Conservation (phyloP, 92 coral and sea anemone species). For the Paramuricea clavata region DNA sequence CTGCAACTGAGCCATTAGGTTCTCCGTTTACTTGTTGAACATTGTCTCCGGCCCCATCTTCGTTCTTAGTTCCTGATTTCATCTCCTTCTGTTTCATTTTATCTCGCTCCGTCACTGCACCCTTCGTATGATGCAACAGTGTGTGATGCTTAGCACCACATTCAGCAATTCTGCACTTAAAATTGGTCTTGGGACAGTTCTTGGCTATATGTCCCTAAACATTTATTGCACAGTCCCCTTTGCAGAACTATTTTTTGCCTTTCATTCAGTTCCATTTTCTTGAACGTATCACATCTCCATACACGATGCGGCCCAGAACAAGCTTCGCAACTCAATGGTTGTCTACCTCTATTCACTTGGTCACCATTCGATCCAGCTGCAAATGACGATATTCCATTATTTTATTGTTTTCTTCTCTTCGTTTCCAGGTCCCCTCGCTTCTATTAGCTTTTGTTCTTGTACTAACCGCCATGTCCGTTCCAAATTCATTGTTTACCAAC, state of each 20-base stretch:
- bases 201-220: slow-evolving; percentile 71
- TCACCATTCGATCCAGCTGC: too few relatives aligned
- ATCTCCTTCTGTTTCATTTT: too few relatives aligned
- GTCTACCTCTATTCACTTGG: neutral
- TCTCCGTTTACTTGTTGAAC: too few relatives aligned
- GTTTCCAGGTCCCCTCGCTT: too few relatives aligned
- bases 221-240: slow-evolving; percentile 71
- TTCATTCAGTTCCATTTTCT: slow-evolving; percentile 37
- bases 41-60: too few relatives aligned
- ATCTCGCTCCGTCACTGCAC: too few relatives aligned
- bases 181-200: neutral
- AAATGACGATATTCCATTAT: too few relatives aligned
- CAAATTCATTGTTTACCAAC: slow-evolving; percentile 46
- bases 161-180: slow-evolving; percentile 67
- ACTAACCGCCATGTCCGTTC: neutral
- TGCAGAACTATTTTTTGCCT: slow-evolving; percentile 45
- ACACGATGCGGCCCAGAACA: slow-evolving; percentile 59
- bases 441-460: too few relatives aligned
- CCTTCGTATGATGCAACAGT: too few relatives aligned
- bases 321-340: slow-evolving; percentile 38
- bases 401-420: too few relatives aligned
- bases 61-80: too few relatives aligned
- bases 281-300: slow-evolving; percentile 73
- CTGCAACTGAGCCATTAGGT: neutral
- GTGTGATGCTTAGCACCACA: slow-evolving; percentile 70